Base-by-base conservation (phyloP, 2,797 vertebrate species). In the Girardinus metallicus region DNA sequence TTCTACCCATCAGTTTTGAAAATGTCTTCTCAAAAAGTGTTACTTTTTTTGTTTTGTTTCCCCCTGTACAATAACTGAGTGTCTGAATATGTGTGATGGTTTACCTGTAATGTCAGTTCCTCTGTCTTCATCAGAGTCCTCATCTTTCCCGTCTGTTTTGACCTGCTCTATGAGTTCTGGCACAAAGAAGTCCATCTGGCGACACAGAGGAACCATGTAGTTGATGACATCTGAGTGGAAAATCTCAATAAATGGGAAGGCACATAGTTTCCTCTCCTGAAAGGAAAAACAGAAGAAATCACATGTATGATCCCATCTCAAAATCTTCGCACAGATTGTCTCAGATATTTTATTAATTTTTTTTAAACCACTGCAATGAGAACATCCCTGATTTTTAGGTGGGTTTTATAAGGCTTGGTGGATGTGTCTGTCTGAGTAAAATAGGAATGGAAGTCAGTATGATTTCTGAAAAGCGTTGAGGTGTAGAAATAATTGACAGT, bases 181-280 rank as follows among this genome's bases (percentile, higher is more conserved):
- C 71, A 99, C 98, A 1, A 97, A 98, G 95, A 99, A 99, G 91
- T 98, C 97, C 1, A 95, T 96, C 93, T 99, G 98, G 39, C 96
- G 96, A 29, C 98, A 97, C 41, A 99, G 95, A 0, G 99, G 99
- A 68, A 97, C 97, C 95, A 99, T 95, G 6, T 98, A 99, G 87
- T 97, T 95, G 91, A 96, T 98, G 92, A 96, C 85, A 77, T 97
- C 96, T 31, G 96, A 92, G 70, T 94, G 93, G 85, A 96, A 98
- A 94, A 99, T 96, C 95, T 99, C 98, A 2, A 99, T 94, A 29
- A 92, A 94, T 1, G 98, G 98, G 86, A 98, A 97, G 5, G 97
- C 98, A 44, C 96, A 96, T 10, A 99, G 95, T 91, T 97, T 97
- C 89, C 97, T 96, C 80, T 98, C 98, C 99, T 99, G 93, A 70